A percentile compares a stretch with the other conserved stretches of the same genome.
Conservation (phyloP, 92 coral and sea anemone species). For the Micromussa lordhowensis region DNA sequence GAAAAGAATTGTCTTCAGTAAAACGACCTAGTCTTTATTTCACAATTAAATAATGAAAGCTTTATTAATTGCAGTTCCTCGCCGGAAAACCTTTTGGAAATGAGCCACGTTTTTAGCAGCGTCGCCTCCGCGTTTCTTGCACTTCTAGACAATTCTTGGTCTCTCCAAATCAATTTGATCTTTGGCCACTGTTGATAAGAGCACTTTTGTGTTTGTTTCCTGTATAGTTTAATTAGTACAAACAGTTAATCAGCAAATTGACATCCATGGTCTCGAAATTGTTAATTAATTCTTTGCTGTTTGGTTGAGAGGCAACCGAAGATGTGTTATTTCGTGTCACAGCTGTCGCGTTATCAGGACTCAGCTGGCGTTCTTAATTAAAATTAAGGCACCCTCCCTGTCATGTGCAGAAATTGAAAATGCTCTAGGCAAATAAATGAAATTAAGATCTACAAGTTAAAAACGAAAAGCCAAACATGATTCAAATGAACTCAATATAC, state of each 20-base stretch:
- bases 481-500: neutral
- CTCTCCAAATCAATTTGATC: neutral
- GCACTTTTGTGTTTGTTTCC: neutral
- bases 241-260: slow-evolving; percentile 10
- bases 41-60: neutral
- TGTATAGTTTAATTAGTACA: neutral
- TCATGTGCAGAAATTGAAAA: neutral
- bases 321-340: slow-evolving; percentile 5
- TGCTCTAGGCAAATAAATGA: neutral
- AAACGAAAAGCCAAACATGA: neutral
- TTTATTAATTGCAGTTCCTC: neutral
- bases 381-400: neutral
- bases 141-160: neutral
- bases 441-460: neutral
- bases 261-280: neutral
- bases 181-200: neutral
- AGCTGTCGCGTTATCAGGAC: slow-evolving; percentile 14
- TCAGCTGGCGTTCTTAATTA: slow-evolving; percentile 12
- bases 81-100: neutral
- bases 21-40: neutral
- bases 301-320: neutral
- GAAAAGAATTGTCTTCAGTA: neutral
- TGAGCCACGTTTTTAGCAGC: neutral
- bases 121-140: neutral
- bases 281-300: neutral